Conservation (phyloP, 2,888 invertebrate genomes). For the Monochamus alternatus region DNA sequence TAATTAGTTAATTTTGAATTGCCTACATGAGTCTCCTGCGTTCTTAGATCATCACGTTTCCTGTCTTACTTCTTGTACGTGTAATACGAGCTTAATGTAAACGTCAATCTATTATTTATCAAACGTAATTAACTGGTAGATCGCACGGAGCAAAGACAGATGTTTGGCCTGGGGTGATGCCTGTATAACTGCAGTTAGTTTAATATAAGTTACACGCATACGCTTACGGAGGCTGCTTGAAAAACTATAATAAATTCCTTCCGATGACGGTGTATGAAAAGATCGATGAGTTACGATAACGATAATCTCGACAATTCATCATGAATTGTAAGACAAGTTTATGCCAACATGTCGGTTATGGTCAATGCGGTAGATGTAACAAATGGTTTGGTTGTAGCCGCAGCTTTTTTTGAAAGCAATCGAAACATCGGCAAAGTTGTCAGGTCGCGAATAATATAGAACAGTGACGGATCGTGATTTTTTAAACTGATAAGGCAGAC, state of each 20-base stretch:
- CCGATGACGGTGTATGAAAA: neutral
- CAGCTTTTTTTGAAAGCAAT: too few species aligned
- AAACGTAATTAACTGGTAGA: neutral
- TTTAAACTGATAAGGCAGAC: too few species aligned
- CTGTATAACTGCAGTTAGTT: constrained; percentile 5
- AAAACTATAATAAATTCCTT: constrained; percentile 4
- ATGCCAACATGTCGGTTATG: neutral
- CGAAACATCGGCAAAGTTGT: neutral
- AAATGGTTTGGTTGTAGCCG: neutral
- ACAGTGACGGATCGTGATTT: too few species aligned
- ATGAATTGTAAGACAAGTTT: neutral
- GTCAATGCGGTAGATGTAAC: neutral
- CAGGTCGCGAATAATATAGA: neutral
- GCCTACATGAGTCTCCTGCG: too few species aligned
- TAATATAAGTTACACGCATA: neutral
- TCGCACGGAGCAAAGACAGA: neutral
- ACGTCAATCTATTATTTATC: neutral
- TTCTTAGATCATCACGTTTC: too few species aligned
- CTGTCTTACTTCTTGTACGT: neutral
- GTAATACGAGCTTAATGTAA: neutral
- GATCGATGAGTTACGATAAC: constrained; percentile 1
- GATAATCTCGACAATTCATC: neutral
- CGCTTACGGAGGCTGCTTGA: neutral
- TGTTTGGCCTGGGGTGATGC: neutral
- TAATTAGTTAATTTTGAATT: too few species aligned